These are phyloP conservation scores for Calameuta filiformis DNA, from an alignment of 2,888 invertebrate genomes.

Conservation along the genomic window DNA sequence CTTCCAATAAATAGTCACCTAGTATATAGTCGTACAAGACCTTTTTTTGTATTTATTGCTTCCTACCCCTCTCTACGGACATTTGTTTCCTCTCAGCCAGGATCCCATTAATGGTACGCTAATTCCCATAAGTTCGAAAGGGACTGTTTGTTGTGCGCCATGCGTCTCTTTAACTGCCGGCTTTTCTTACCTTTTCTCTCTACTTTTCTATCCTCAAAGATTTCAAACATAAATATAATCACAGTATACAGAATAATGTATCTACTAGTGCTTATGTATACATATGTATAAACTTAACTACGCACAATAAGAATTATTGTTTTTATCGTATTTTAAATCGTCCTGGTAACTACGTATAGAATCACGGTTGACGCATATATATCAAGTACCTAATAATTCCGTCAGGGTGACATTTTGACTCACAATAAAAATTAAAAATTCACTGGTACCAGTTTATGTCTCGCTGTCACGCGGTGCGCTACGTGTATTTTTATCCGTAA, in stretches of 20 bases:
- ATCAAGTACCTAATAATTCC: not conserved
- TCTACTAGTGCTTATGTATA: not conserved
- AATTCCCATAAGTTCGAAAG: not conserved
- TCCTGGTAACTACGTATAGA: not conserved
- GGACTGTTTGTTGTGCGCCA: conserved; percentile 3
- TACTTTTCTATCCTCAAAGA: not conserved
- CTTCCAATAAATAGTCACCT: not conserved
- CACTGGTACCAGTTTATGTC: conserved; percentile 21
- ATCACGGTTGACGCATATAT: not conserved
- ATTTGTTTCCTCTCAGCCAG: conserved; percentile 3
- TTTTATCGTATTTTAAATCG: conserved; percentile 1
- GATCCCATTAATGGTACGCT: conserved; percentile 1
- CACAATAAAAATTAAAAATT: conserved; percentile 48
- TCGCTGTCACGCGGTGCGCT: not conserved
- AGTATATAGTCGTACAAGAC: not conserved
- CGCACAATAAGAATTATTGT: not conserved
- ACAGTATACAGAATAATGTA: not conserved
- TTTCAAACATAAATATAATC: not conserved
- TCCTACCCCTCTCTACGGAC: not conserved
- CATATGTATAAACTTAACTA: no score
- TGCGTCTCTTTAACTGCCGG: conserved; percentile 2
- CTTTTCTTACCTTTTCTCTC: not conserved
- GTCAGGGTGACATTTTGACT: not conserved
- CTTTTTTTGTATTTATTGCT: not conserved
- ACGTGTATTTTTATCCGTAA: conserved; percentile 35